Evolutionary conservation across 2,797 vertebrate genomes (phyloP).

Genomic region (Etheostoma perlongum): DNA sequence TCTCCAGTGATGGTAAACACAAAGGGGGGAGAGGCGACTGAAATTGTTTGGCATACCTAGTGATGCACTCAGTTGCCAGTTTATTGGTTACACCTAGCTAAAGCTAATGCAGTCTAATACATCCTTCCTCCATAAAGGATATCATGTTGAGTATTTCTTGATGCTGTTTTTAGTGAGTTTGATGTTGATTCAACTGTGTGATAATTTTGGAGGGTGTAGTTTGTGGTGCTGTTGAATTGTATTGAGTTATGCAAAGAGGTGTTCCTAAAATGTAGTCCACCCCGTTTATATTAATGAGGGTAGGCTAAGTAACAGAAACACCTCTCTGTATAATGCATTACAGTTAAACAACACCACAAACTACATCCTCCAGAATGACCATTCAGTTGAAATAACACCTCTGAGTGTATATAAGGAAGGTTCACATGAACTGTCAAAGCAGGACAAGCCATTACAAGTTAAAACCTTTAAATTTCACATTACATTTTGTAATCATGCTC

Average conservation of each 20-base stretch:
- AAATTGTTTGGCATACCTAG: neutral
- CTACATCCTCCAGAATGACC: neutral
- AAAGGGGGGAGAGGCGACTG: neutral
- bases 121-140: neutral
- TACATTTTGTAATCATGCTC: neutral
- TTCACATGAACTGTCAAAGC: neutral
- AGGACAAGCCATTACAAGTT: neutral
- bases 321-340: neutral
- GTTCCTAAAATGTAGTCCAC: too few species aligned
- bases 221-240: neutral
- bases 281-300: neutral
- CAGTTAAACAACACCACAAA: neutral
- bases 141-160: neutral
- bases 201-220: neutral
- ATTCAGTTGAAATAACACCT: neutral
- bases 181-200: neutral
- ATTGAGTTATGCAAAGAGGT: neutral
- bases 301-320: neutral
- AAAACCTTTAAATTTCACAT: neutral
- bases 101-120: neutral
- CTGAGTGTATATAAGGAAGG: neutral
- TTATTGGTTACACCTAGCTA: neutral
- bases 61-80: neutral
- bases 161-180: neutral
- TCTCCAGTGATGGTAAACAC: slow-evolving; percentile 89